A percentile compares a stretch with the other conserved stretches of the same genome.
Conservation (phyloP, 2,797 vertebrate genomes). For the Varecia variegata region DNA sequence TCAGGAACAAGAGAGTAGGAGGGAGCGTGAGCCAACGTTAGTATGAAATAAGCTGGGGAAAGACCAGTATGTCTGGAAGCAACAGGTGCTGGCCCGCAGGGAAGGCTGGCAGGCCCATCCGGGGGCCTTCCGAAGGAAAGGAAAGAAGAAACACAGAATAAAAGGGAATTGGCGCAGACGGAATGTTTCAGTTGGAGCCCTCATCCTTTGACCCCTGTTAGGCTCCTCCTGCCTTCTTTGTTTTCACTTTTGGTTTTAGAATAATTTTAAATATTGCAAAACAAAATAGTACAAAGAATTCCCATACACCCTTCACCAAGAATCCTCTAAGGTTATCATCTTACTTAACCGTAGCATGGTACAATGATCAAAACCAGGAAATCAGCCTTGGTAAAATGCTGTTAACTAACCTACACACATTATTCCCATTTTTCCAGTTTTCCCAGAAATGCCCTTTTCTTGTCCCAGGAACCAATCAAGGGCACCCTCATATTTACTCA, state of each 20-base stretch:
- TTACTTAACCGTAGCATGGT: not conserved
- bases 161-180: fast-evolving
- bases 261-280: not conserved
- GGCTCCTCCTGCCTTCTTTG: not conserved
- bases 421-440: not conserved
- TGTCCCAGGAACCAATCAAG: too few species aligned
- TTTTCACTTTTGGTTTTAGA: not conserved
- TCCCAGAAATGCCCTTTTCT: not conserved
- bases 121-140: not conserved
- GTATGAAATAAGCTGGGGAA: not conserved
- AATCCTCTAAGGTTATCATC: not conserved
- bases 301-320: not conserved
- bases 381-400: not conserved
- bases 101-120: not conserved
- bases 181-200: fast-evolving
- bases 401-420: not conserved
- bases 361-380: not conserved
- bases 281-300: not conserved
- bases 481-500: not conserved
- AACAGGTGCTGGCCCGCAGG: not conserved
- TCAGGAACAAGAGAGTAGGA: not conserved
- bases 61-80: not conserved
- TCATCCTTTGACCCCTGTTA: fast-evolving
- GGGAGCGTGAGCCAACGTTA: not conserved
- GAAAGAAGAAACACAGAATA: not conserved